A percentile compares a stretch with the other conserved stretches of the same genome.
Evolutionary conservation across 2,888 invertebrate species (phyloP).

Genomic region (Spialia ferax): DNA sequence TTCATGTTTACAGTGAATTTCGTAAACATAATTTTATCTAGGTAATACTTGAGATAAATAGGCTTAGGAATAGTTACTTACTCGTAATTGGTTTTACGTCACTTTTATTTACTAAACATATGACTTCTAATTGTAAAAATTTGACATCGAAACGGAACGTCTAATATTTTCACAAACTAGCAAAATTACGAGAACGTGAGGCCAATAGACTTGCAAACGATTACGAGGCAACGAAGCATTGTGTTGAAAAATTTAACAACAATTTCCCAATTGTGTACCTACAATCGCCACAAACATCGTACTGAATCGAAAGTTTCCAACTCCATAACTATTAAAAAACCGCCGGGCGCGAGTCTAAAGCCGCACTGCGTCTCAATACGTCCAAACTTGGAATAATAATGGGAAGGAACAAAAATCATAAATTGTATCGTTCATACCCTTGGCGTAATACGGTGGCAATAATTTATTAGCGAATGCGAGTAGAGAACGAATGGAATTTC

Average conservation of each 20-base stretch:
- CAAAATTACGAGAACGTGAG: background rate
- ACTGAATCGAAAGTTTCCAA: slow-evolving; percentile 30
- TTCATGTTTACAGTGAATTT: too few species aligned
- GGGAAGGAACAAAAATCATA: slow-evolving; percentile 37
- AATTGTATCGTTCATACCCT: slow-evolving; percentile 32
- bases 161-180: too few species aligned
- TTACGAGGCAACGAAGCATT: background rate
- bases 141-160: too few species aligned
- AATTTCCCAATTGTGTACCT: background rate
- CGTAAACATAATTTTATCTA: too few species aligned
- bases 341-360: slow-evolving; percentile 7
- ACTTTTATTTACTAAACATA: too few species aligned
- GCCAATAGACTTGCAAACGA: background rate
- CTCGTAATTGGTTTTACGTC: too few species aligned
- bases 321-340: slow-evolving; percentile 33
- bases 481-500: slow-evolving; percentile 32
- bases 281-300: slow-evolving; percentile 9
- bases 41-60: too few species aligned
- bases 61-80: too few species aligned
- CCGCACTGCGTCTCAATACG: slow-evolving; percentile 38
- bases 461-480: slow-evolving; percentile 38
- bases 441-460: slow-evolving; percentile 29
- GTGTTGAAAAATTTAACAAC: background rate
- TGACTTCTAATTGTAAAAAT: too few species aligned
- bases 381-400: slow-evolving; percentile 39